phyloP scores from a whole-genome alignment of 2,888 invertebrate genomes.

The Hoplodrina ambigua region DNA sequence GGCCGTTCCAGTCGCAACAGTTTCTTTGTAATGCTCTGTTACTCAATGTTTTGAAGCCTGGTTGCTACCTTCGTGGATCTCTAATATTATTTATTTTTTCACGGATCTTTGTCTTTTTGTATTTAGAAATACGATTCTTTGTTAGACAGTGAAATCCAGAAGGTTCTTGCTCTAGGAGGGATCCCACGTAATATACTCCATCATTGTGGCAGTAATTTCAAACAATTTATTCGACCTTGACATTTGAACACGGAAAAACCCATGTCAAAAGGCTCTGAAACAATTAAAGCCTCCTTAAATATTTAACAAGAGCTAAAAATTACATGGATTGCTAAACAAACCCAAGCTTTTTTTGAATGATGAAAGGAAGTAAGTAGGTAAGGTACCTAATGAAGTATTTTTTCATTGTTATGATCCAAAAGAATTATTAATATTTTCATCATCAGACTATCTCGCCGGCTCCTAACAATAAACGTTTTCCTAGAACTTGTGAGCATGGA shows the following conservation, averaged over 20 bases:
- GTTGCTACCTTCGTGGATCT: no score
- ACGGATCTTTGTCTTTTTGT: neutral
- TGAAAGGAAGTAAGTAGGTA: neutral
- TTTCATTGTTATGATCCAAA: neutral
- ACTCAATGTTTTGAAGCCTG: no score
- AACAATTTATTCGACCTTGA: conserved; percentile 22
- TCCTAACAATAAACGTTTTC: neutral
- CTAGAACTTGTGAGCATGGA: neutral
- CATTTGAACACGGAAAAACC: conserved; percentile 8
- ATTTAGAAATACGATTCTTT: neutral
- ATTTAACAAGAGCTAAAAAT: conserved; percentile 32
- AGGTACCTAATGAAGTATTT: neutral
- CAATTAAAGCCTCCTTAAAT: conserved; percentile 40
- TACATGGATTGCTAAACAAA: conserved; percentile 23
- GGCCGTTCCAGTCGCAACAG: neutral
- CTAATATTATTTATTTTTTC: neutral
- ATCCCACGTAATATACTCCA: neutral
- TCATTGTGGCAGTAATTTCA: neutral
- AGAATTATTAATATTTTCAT: conserved; percentile 18
- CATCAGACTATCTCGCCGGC: neutral
- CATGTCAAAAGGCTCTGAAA: conserved; percentile 17
- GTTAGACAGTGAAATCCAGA: neutral
- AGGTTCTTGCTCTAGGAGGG: neutral
- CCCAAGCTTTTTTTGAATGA: conserved; percentile 1
- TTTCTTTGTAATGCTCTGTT: neutral